Conservation (phyloP, 2,797 vertebrate species). For the Neoniphon sammara region DNA sequence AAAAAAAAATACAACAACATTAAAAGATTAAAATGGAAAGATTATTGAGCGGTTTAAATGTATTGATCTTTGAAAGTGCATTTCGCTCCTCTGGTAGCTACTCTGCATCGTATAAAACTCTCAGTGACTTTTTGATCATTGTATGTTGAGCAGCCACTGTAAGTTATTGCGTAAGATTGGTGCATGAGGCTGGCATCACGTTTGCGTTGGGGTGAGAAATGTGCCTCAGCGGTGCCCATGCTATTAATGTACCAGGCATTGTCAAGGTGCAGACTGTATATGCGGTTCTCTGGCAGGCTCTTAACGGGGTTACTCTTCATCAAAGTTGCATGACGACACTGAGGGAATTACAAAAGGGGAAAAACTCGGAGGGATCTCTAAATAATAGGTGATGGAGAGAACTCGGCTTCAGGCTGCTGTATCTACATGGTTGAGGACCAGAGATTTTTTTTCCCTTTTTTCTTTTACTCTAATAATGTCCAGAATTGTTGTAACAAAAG, state of each 20-base stretch:
- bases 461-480: neutral
- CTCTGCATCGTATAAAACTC: neutral
- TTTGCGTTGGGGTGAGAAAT: conserved; percentile 12
- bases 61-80: no score
- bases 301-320: conserved; percentile 61
- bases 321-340: conserved; percentile 66
- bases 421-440: conserved; percentile 22
- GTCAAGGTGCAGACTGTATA: conserved; percentile 39
- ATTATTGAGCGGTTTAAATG: neutral
- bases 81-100: no score
- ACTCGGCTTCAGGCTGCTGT: conserved; percentile 24
- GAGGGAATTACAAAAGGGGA: conserved; percentile 39
- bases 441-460: conserved; percentile 6
- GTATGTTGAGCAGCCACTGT: neutral
- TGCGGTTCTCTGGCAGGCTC: conserved; percentile 43
- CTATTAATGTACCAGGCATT: conserved; percentile 52
- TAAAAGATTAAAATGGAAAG: neutral
- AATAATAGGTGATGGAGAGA: conserved; percentile 50
- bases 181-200: conserved; percentile 29
- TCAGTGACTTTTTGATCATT: conserved; percentile 11
- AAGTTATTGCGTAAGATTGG: conserved; percentile 48
- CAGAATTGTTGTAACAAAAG: conserved; percentile 15
- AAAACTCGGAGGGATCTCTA: conserved; percentile 41
- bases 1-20: no score
- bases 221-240: conserved; percentile 30